Evolutionary conservation across 2,797 vertebrate genomes (phyloP).

Genomic region (Peromyscus melanophrys): DNA sequence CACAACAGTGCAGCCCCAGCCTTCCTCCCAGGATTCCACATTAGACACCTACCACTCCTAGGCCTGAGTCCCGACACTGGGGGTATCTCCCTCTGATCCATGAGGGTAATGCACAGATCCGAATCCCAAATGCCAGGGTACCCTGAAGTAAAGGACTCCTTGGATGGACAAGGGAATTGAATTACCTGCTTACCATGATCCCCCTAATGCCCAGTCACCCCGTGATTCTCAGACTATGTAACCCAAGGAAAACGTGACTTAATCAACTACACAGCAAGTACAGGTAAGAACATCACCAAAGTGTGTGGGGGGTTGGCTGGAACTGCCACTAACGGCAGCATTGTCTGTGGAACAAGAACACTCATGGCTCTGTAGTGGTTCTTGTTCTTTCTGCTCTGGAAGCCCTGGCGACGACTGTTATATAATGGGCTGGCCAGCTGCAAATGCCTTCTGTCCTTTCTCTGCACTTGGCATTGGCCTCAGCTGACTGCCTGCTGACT

Average conservation of each 20-base stretch:
- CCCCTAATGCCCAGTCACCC: not conserved
- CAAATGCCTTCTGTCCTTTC: slow-evolving; percentile 20
- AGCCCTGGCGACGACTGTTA: not conserved
- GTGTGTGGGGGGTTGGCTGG: not conserved
- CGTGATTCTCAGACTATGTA: not conserved
- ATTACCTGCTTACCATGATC: not conserved
- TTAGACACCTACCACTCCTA: not conserved
- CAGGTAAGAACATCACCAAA: not conserved
- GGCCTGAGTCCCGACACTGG: not conserved
- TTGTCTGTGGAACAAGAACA: not conserved
- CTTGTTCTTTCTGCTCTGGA: not conserved
- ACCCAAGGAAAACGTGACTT: not conserved
- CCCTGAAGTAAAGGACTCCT: not conserved
- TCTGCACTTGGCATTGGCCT: slow-evolving; percentile 24
- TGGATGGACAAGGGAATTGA: not conserved
- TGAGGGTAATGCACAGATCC: not conserved
- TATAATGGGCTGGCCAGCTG: not conserved
- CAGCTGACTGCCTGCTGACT: not conserved
- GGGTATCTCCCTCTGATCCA: not conserved
- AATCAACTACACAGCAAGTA: not conserved
- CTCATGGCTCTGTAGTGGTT: not conserved
- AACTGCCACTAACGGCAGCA: not conserved
- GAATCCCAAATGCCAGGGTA: not conserved
- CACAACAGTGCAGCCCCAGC: not conserved
- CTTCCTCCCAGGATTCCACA: too few species aligned